Evolutionary conservation across 37 sponge, comb jelly and placozoan species (phyloP).

Genomic region (Petrosia ficiformis): DNA sequence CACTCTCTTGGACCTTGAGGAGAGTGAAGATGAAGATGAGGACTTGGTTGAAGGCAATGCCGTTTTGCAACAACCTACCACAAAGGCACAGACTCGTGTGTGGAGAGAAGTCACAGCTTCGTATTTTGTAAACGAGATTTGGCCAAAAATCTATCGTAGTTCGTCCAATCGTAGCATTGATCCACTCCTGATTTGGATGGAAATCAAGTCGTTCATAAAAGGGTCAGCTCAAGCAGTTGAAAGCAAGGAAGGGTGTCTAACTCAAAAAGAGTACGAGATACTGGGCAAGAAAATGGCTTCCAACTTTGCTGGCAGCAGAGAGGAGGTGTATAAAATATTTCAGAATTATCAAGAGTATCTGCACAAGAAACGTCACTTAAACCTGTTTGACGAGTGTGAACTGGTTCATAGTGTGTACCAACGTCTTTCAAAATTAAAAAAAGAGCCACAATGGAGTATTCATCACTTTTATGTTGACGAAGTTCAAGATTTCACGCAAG

Average conservation of each 20-base stretch:
- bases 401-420: slow-evolving; percentile 46
- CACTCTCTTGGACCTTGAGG: slow-evolving; percentile 1
- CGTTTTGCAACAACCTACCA: not conserved
- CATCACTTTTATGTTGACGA: slow-evolving; percentile 85
- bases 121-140: slow-evolving; percentile 64
- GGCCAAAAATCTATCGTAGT: slow-evolving; percentile 40
- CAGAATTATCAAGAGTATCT: slow-evolving; percentile 34
- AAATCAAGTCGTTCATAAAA: slow-evolving; percentile 88
- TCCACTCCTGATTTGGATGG: slow-evolving; percentile 82
- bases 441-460: slow-evolving; percentile 56
- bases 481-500: slow-evolving; percentile 70
- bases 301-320: slow-evolving; percentile 62
- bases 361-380: slow-evolving; percentile 21
- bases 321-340: slow-evolving; percentile 59
- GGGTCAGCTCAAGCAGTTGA: slow-evolving; percentile 68
- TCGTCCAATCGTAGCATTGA: slow-evolving; percentile 38
- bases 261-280: slow-evolving; percentile 40
- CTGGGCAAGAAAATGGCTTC: slow-evolving; percentile 74
- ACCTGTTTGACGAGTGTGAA: slow-evolving; percentile 79
- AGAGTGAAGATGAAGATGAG: not conserved
- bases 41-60: not conserved
- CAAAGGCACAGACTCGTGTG: slow-evolving; percentile 8
- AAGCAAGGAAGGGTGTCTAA: slow-evolving; percentile 31
- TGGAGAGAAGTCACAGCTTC: slow-evolving; percentile 46
- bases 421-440: slow-evolving; percentile 14